phyloP scores from a whole-genome alignment of 2,113 vertebrate species.

The Myodes glareolus region DNA sequence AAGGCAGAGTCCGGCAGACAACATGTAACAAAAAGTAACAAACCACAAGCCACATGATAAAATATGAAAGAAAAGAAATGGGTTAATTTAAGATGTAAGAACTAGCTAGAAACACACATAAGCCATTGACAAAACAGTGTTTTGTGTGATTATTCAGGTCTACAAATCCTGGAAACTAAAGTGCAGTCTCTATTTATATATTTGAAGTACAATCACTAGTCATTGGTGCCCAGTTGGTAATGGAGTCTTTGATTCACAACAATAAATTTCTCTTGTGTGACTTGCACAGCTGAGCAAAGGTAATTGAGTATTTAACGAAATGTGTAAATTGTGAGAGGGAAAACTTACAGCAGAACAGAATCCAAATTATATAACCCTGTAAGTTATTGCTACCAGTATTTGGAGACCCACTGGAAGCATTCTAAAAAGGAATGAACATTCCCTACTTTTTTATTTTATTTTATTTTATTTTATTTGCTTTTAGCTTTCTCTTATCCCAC shows the following conservation, averaged over 20 bases:
- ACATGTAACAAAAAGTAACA: too few relatives aligned
- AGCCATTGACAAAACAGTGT: too few relatives aligned
- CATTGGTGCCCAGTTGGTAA: neutral
- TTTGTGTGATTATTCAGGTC: too few relatives aligned
- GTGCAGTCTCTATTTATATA: neutral
- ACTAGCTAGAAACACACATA: too few relatives aligned
- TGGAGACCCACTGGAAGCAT: neutral
- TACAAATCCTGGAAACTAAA: too few relatives aligned
- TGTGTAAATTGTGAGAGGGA: neutral
- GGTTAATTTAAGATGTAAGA: too few relatives aligned
- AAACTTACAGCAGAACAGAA: rapidly evolving
- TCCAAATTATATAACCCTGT: neutral
- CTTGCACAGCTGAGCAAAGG: neutral
- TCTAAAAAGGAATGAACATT: neutral
- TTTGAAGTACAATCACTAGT: neutral
- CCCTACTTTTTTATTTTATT: neutral
- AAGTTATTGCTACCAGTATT: neutral
- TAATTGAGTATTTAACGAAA: neutral
- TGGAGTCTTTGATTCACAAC: neutral
- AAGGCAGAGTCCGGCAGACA: too few relatives aligned
- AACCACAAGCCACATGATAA: too few relatives aligned
- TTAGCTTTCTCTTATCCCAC: neutral
- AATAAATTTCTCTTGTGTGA: neutral
- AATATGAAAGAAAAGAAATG: too few relatives aligned
- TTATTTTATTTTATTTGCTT: neutral